A percentile compares a stretch with the other conserved stretches of the same genome.
These are phyloP conservation scores for Drosophila parvula DNA, from an alignment of 1,140 invertebrate genomes.

Conservation along the genomic window DNA sequence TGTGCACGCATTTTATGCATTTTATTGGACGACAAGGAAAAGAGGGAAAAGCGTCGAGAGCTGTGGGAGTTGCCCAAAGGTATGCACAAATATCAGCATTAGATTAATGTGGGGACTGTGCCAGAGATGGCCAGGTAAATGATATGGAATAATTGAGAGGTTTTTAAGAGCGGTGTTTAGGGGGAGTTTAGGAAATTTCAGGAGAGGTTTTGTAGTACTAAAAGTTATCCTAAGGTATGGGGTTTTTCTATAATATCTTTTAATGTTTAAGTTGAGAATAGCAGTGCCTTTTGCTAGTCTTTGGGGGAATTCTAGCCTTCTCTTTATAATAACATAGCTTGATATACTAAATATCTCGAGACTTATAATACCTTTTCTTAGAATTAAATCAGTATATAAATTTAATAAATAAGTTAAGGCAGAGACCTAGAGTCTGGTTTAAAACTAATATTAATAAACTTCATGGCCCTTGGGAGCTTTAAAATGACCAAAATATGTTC, in stretches of 20 bases:
- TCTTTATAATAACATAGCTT: not conserved
- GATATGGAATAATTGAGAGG: constrained; percentile 43
- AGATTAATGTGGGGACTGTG: constrained; percentile 39
- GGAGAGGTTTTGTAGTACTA: too few species aligned
- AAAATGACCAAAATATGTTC: constrained; percentile 5
- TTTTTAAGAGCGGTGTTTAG: not conserved
- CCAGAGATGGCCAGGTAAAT: constrained; percentile 30
- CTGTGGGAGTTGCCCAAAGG: constrained; percentile 7
- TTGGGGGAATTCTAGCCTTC: not conserved
- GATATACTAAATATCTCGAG: not conserved
- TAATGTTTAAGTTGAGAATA: too few species aligned
- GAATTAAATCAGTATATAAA: not conserved
- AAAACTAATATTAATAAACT: not conserved
- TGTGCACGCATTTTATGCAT: constrained; percentile 76
- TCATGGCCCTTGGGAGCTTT: not conserved
- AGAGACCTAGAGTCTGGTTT: not conserved
- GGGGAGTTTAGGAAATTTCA: not conserved
- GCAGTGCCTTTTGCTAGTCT: too few species aligned
- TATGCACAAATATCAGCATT: constrained; percentile 30
- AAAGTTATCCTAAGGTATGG: not conserved
- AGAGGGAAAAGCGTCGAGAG: constrained; percentile 15
- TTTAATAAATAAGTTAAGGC: not conserved
- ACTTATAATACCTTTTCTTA: not conserved
- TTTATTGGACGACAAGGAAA: constrained; percentile 14
- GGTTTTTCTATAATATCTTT: not conserved